Evolutionary conservation across 1,140 invertebrate species (phyloP).

Genomic region (Drosophila jambulina): DNA sequence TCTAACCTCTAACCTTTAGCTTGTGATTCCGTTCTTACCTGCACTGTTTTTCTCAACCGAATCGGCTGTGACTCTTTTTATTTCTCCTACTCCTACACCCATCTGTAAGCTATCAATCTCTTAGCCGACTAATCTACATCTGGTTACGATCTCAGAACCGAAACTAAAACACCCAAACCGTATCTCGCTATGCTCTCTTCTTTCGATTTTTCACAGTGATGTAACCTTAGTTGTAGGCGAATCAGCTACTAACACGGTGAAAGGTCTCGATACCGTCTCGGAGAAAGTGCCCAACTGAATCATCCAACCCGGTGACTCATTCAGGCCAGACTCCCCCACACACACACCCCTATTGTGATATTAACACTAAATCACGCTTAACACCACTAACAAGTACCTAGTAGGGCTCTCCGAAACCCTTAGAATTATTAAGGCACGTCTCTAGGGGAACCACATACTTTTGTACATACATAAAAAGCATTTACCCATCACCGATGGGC

Average conservation of each 20-base stretch:
- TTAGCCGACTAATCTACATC: constrained; percentile 31
- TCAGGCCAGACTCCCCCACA: constrained; percentile 34
- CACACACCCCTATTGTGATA: constrained; percentile 61
- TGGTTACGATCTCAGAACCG: constrained; percentile 50
- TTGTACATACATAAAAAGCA: constrained; percentile 47
- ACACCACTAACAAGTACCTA: constrained; percentile 64
- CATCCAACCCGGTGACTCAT: constrained; percentile 33
- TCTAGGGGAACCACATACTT: constrained; percentile 48
- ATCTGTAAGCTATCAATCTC: constrained; percentile 23
- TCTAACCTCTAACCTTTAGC: constrained; percentile 29
- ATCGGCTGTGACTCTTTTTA: constrained; percentile 8
- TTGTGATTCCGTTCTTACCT: constrained; percentile 43
- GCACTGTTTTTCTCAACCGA: constrained; percentile 22
- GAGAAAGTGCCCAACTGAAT: constrained; percentile 71
- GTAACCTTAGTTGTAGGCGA: constrained; percentile 78
- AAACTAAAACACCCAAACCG: constrained; percentile 66
- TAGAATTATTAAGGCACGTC: constrained; percentile 51
- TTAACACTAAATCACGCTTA: constrained; percentile 71
- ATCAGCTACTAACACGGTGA: constrained; percentile 61
- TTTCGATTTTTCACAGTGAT: constrained; percentile 77
- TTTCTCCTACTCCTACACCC: constrained; percentile 9
- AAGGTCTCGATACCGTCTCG: constrained; percentile 76
- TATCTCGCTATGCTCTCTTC: constrained; percentile 68
- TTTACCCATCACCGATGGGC: constrained; percentile 44
- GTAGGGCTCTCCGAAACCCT: constrained; percentile 44